Conservation (phyloP, 2,113 vertebrate species). For the Acrocephalus arundinaceus region DNA sequence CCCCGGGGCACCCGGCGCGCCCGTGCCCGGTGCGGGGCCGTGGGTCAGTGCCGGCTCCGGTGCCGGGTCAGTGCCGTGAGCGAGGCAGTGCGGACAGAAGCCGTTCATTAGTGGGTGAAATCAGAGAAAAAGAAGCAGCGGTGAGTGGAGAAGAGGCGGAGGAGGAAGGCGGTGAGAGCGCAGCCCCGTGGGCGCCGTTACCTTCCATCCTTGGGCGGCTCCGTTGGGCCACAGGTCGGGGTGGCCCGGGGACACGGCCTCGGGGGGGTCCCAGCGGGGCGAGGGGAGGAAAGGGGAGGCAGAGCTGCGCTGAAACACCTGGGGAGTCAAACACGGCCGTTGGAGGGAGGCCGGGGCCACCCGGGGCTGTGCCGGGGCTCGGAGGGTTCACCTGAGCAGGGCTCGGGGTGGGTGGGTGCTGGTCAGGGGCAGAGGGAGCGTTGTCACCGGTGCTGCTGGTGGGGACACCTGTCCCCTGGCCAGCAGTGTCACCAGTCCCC, state of each 20-base stretch:
- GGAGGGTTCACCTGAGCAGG: background rate
- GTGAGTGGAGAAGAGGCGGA: background rate
- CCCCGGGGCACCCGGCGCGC: background rate
- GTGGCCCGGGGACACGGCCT: slow-evolving; percentile 68
- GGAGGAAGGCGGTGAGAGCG: slow-evolving; percentile 43
- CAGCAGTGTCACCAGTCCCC: background rate
- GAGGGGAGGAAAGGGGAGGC: slow-evolving; percentile 72
- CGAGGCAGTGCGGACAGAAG: background rate
- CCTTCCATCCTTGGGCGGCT: slow-evolving; percentile 80
- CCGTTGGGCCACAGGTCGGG: slow-evolving; percentile 69
- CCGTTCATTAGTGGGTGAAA: slow-evolving; percentile 17
- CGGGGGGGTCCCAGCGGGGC: slow-evolving; percentile 68
- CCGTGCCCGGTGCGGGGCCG: background rate
- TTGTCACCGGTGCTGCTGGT: background rate
- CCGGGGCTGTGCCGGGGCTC: background rate
- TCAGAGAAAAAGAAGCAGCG: slow-evolving; percentile 6
- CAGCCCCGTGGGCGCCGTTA: slow-evolving; percentile 70
- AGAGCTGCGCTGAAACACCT: slow-evolving; percentile 90
- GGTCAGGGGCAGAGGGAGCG: background rate
- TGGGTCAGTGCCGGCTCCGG: background rate
- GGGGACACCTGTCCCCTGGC: background rate
- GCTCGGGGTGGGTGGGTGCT: no score
- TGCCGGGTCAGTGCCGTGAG: background rate
- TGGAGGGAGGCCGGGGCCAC: background rate
- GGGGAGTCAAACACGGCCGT: slow-evolving; percentile 73